Percentiles rank a stretch among this genome's conserved stretches.
phyloP scores from a whole-genome alignment of 2,113 vertebrate species.

The Rhea americana region DNA sequence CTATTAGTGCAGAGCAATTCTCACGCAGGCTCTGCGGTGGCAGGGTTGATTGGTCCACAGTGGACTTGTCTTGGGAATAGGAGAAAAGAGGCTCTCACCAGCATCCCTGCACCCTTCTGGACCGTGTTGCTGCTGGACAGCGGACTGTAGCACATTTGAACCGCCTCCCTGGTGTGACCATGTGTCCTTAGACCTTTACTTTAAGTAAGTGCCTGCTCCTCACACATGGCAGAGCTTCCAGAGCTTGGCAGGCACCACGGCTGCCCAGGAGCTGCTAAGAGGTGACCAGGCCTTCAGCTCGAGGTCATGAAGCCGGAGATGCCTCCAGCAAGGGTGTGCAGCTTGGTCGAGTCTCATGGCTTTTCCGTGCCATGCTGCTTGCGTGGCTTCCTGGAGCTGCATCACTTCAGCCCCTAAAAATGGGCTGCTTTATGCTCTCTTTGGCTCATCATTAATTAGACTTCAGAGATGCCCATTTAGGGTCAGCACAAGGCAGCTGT shows the following conservation, averaged over 20 bases:
- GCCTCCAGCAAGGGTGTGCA: neutral
- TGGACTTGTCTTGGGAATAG: constrained; percentile 25
- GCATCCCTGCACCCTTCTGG: neutral
- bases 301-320: neutral
- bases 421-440: neutral
- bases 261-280: neutral
- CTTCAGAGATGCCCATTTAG: no score
- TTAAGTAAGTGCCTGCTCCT: neutral
- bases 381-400: fast-evolving
- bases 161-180: neutral
- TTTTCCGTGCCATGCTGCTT: neutral
- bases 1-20: constrained; percentile 47
- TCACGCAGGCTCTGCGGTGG: neutral
- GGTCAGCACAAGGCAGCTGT: neutral
- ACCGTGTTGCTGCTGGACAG: neutral
- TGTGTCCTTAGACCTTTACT: neutral
- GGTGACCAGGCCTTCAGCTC: neutral
- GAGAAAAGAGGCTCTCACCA: constrained; percentile 12
- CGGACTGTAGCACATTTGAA: neutral
- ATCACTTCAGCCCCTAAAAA: neutral
- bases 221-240: neutral
- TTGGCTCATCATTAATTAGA: neutral
- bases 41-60: constrained; percentile 16
- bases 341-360: neutral
- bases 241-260: neutral